phyloP scores from a whole-genome alignment of 2,113 vertebrate genomes.

The Benthochromis sp. region DNA sequence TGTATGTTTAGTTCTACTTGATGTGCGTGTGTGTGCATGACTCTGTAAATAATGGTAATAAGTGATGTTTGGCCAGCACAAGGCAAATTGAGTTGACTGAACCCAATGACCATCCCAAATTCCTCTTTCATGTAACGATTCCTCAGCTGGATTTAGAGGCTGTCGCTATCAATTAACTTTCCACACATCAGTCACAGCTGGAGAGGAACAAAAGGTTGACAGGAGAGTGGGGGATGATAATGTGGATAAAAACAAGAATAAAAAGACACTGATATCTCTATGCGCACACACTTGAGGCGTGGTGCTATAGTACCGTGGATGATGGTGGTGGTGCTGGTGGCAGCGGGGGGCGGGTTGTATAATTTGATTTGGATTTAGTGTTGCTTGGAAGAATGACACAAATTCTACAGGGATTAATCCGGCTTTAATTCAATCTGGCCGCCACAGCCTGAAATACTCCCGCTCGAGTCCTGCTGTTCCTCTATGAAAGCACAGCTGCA shows the following conservation, averaged over 20 bases:
- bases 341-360: not conserved
- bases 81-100: not conserved
- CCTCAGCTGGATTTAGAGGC: constrained; percentile 19
- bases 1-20: not conserved
- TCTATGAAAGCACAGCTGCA: constrained; percentile 47
- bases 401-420: constrained; percentile 70
- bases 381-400: constrained; percentile 64
- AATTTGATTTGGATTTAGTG: constrained; percentile 71
- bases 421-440: constrained; percentile 71
- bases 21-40: not conserved
- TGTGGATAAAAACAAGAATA: not conserved
- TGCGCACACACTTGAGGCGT: not conserved
- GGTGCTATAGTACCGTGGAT: not conserved
- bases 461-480: constrained; percentile 43
- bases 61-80: not conserved
- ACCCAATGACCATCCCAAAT: not conserved
- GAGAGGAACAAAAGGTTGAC: constrained; percentile 25
- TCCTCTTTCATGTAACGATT: constrained; percentile 6
- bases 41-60: not conserved
- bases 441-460: constrained; percentile 55
- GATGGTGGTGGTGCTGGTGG: not conserved
- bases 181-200: constrained; percentile 41
- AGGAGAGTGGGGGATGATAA: not conserved
- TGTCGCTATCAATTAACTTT: constrained; percentile 25
- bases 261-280: not conserved